Evolutionary conservation across 2,113 vertebrate species (phyloP), one percentile per base, ranked within the genome.

Genomic region (Planiliza haematocheilus): DNA sequence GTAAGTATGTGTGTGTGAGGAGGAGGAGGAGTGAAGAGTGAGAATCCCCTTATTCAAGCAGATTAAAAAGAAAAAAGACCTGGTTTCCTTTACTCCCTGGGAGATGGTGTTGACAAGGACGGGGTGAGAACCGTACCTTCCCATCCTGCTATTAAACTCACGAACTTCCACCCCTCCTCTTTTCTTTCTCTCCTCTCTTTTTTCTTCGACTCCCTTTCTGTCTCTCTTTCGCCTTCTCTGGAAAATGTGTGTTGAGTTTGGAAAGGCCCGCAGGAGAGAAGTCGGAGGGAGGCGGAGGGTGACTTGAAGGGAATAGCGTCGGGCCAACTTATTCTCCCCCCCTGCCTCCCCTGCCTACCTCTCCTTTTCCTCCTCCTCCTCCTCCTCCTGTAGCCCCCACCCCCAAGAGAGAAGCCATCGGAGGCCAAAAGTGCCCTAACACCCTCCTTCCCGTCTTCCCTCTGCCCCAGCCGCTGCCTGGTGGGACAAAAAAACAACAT

Each of bases 221-320:
- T 63, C 41, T 82, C n/a, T 74, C 58, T 56, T 70, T 79, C 8
- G 39, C 70, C 80, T 82, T 87, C 65, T 84, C 83, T 93, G 93
- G 92, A 94, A 93, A 94, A 90, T 91, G 87, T 93, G 90, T 92
- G 89, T 90, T 91, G 88, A 89, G 91, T 93, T 92, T 91, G 86
- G 88, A 91, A 90, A 77, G 87, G 80, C 77, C 84, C 51, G 6
- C 42, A 63, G 88, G 74, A 85, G 77, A 69, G 48, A 73, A 85
- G 64, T 70, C 34, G 50, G 66, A 81, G 77, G 88, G 77, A 73
- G 67, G 72, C 61, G 84, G 84, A 82, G 69, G 60, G 56, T 24
- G 79, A 70, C 77, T 77, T 72, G n/a, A 48, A 79, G 79, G 79
- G 71, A 82, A 80, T 72, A 68, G 45, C 55, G 55, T 55, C 0